A percentile compares a stretch with the other conserved stretches of the same genome.
Conservation (phyloP, 1,140 invertebrate genomes). For the Adoxophyes honmai region DNA sequence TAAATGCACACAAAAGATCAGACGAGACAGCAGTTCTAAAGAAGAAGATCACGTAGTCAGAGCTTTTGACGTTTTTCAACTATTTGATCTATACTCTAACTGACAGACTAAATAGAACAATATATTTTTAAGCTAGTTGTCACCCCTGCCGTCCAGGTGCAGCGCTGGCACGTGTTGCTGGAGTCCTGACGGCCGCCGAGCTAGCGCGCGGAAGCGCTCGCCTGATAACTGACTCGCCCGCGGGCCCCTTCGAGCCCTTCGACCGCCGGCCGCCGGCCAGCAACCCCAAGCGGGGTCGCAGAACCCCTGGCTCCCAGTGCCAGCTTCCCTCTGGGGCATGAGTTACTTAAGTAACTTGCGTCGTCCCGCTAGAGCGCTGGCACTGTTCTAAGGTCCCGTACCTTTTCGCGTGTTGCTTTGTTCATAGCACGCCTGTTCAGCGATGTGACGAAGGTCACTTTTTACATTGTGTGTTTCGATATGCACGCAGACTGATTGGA, state of each 20-base stretch:
- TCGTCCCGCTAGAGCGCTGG: background rate
- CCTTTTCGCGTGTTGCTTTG: conserved; percentile 18
- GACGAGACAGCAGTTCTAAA: too few relatives aligned
- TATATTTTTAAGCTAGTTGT: too few relatives aligned
- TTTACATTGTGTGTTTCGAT: conserved; percentile 23
- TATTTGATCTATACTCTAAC: too few relatives aligned
- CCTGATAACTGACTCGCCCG: conserved; percentile 28
- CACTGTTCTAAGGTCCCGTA: background rate
- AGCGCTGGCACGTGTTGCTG: conserved; percentile 72
- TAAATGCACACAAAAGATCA: too few relatives aligned
- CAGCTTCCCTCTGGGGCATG: background rate
- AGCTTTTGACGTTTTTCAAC: too few relatives aligned
- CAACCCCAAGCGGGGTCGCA: background rate
- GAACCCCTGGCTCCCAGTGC: background rate
- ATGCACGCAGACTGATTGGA: conserved; percentile 42
- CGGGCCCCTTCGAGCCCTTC: background rate
- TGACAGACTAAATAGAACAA: too few relatives aligned
- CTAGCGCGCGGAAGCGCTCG: conserved; percentile 41
- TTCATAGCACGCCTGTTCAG: conserved; percentile 4
- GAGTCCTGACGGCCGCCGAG: conserved; percentile 70
- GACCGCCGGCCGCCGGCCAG: background rate
- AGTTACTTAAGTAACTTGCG: background rate
- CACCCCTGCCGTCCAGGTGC: conserved; percentile 38
- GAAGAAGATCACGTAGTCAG: too few relatives aligned
- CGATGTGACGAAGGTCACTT: conserved; percentile 13